phyloP scores from a whole-genome alignment of 1,140 invertebrate species.

The Heliconius hewitsoni region DNA sequence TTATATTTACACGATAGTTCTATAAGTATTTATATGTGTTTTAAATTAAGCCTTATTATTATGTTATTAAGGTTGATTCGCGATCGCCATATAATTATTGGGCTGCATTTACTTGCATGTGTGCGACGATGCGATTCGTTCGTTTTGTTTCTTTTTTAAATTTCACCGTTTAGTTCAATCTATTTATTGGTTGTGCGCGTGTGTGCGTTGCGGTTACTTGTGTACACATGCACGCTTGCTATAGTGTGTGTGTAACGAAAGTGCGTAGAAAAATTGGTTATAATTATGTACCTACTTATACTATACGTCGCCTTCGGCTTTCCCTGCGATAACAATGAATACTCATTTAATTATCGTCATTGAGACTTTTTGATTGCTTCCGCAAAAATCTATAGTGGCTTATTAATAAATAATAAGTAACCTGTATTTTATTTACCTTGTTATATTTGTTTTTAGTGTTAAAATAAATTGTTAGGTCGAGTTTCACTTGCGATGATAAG shows the following conservation, averaged over 20 bases:
- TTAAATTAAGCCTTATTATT: slow-evolving; percentile 50
- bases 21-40: slow-evolving; percentile 43
- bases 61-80: slow-evolving; percentile 40
- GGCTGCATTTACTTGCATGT: slow-evolving; percentile 70
- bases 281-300: slow-evolving; percentile 62
- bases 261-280: slow-evolving; percentile 80
- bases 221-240: slow-evolving; percentile 42
- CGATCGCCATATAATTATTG: slow-evolving; percentile 64
- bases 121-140: slow-evolving; percentile 72
- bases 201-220: slow-evolving; percentile 66
- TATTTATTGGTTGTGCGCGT: slow-evolving; percentile 75
- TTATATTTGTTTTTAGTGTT: neutral
- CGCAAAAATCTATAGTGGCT: slow-evolving; percentile 4
- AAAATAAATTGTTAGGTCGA: neutral
- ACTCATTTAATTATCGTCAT: slow-evolving; percentile 27
- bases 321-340: slow-evolving; percentile 34
- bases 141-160: slow-evolving; percentile 81
- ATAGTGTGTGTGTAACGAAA: slow-evolving; percentile 60
- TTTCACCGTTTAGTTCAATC: slow-evolving; percentile 81
- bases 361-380: slow-evolving; percentile 14
- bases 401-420: slow-evolving; percentile 3
- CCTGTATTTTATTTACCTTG: neutral
- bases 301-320: slow-evolving; percentile 42
- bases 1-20: slow-evolving; percentile 74
- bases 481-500: neutral